These are phyloP conservation scores for Nymphicus hollandicus DNA, from an alignment of 2,113 vertebrate genomes.

Conservation along the genomic window DNA sequence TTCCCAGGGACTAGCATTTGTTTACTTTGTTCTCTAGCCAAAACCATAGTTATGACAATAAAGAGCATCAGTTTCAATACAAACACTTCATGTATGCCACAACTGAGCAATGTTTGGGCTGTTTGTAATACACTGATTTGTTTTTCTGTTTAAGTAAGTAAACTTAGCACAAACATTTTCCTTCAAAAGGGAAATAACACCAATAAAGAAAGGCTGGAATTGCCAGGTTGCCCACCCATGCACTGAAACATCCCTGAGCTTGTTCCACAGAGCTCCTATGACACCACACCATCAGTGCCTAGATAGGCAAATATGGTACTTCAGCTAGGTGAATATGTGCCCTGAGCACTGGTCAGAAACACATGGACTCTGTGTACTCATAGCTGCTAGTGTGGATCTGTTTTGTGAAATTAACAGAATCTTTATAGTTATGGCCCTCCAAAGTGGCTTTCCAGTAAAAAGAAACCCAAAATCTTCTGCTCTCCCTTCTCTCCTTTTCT, in stretches of 20 bases:
- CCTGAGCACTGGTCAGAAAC: not conserved
- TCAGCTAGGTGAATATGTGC: not conserved
- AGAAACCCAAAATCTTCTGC: not conserved
- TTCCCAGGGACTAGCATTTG: not conserved
- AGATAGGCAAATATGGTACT: not conserved
- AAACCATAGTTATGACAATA: not conserved
- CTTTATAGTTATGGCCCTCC: not conserved
- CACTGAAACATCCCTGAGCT: not conserved
- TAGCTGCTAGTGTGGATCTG: not conserved
- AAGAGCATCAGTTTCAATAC: not conserved
- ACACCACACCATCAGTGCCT: not conserved
- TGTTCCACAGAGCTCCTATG: not conserved
- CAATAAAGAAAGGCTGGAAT: not conserved
- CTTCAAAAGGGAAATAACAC: not conserved
- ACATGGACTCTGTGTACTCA: not conserved
- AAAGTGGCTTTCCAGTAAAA: not conserved
- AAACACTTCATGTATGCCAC: not conserved
- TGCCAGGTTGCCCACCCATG: not conserved
- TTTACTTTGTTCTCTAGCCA: not conserved
- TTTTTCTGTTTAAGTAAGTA: not conserved
- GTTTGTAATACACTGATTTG: not conserved
- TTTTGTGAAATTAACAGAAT: not conserved
- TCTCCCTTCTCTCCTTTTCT: not conserved
- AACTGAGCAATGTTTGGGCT: not conserved
- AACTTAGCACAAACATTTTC: not conserved